Evolutionary conservation across 1,140 invertebrate genomes (phyloP).

Genomic region (Zaprionus taronus): DNA sequence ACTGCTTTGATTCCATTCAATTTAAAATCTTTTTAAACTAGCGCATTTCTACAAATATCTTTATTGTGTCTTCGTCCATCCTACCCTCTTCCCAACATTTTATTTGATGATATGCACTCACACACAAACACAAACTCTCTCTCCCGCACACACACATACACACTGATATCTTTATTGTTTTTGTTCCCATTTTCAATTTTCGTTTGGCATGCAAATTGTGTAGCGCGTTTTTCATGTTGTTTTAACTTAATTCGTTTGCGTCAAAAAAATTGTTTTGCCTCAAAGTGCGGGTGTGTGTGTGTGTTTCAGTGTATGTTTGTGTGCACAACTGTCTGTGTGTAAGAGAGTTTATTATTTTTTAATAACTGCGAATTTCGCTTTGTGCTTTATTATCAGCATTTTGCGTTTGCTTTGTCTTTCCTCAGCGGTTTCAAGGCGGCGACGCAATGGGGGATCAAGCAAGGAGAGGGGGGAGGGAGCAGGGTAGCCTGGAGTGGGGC

Average conservation of each 20-base stretch:
- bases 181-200: constrained; percentile 50
- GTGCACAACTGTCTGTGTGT: constrained; percentile 4
- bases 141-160: neutral
- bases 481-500: neutral
- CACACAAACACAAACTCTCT: neutral
- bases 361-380: constrained; percentile 66
- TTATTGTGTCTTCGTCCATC: neutral
- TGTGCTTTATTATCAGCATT: constrained; percentile 74
- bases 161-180: constrained; percentile 34
- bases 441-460: neutral
- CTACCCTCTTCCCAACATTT: neutral
- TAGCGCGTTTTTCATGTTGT: constrained; percentile 34
- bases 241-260: constrained; percentile 46
- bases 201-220: constrained; percentile 67
- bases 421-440: constrained; percentile 10
- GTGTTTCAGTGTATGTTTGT: constrained; percentile 13
- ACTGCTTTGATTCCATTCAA: neutral
- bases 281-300: constrained; percentile 10
- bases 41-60: neutral
- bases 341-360: constrained; percentile 67
- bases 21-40: neutral
- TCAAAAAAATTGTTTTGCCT: constrained; percentile 27
- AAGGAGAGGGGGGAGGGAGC: neutral
- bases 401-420: constrained; percentile 48
- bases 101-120: constrained; percentile 8